Evolutionary conservation across 2,797 vertebrate species (phyloP).

Genomic region (Hippocampus kuda): DNA sequence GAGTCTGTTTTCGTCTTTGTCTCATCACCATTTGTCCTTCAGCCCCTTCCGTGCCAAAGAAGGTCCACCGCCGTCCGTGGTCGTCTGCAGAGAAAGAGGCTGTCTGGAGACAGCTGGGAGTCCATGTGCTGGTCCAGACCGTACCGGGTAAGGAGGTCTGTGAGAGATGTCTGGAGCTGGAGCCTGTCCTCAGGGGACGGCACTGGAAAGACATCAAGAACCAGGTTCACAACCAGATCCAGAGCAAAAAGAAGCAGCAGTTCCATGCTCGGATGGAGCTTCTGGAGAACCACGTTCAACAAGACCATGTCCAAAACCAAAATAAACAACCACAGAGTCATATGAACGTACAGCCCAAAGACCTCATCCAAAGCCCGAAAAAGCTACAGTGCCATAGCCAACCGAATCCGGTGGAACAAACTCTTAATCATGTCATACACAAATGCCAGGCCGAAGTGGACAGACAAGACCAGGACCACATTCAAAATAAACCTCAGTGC

Average conservation of each 20-base stretch:
- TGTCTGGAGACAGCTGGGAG: conserved; percentile 48
- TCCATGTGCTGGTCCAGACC: conserved; percentile 38
- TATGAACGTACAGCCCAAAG: conserved; percentile 10
- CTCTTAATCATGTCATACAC: conserved; percentile 13
- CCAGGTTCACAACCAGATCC: conserved; percentile 55
- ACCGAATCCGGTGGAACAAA: conserved; percentile 13
- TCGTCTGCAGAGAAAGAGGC: conserved; percentile 49
- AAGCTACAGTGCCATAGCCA: conserved; percentile 11
- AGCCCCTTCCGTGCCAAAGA: conserved; percentile 22
- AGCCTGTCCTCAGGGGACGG: conserved; percentile 43
- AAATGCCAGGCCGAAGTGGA: conserved; percentile 11
- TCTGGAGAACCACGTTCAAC: conserved; percentile 31
- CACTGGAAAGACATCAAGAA: conserved; percentile 58
- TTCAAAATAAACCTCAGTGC: conserved; percentile 19
- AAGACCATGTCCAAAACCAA: conserved; percentile 22
- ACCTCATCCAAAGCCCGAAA: conserved; percentile 20
- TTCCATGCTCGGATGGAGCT: conserved; percentile 46
- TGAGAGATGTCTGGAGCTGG: conserved; percentile 47
- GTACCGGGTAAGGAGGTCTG: conserved; percentile 53
- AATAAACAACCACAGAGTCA: conserved; percentile 18
- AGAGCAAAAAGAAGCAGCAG: conserved; percentile 52
- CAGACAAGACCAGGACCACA: conserved; percentile 12
- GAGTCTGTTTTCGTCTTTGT: too few species aligned
- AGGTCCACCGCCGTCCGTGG: conserved; percentile 39
- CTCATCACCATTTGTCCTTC: conserved; percentile 3